These are phyloP conservation scores for Thalassoma bifasciatum DNA, from an alignment of 2,113 vertebrate genomes.

Conservation along the genomic window DNA sequence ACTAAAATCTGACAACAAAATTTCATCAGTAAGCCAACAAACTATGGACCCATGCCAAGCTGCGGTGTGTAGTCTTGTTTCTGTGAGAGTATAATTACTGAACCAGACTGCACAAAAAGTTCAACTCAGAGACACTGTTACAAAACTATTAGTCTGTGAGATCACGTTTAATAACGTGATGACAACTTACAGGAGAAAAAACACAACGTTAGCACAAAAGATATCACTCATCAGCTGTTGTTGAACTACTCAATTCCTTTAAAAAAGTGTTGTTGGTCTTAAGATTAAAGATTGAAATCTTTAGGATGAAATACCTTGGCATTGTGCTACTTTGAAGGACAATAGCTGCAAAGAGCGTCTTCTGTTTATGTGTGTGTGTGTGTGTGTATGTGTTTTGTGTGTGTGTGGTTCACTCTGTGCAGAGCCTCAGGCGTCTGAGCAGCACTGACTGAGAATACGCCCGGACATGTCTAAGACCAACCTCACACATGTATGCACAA, in stretches of 20 bases:
- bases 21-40: neutral
- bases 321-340: neutral
- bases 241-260: neutral
- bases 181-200: neutral
- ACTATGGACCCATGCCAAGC: neutral
- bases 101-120: neutral
- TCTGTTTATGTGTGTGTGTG: neutral
- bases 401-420: neutral
- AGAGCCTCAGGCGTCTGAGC: slow-evolving; percentile 16
- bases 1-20: neutral
- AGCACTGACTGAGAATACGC: slow-evolving; percentile 59
- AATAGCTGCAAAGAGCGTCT: neutral
- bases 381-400: neutral
- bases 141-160: neutral
- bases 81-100: neutral
- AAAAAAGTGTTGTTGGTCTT: too few relatives aligned
- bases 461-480: slow-evolving; percentile 66
- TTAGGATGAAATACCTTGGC: neutral
- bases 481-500: neutral
- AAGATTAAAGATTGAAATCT: neutral
- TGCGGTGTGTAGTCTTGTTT: neutral
- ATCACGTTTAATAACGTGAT: neutral
- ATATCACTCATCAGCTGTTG: neutral
- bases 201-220: neutral
- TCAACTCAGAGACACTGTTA: neutral